Conservation (phyloP, 2,888 invertebrate species). For the Oxyteleia sp. region DNA sequence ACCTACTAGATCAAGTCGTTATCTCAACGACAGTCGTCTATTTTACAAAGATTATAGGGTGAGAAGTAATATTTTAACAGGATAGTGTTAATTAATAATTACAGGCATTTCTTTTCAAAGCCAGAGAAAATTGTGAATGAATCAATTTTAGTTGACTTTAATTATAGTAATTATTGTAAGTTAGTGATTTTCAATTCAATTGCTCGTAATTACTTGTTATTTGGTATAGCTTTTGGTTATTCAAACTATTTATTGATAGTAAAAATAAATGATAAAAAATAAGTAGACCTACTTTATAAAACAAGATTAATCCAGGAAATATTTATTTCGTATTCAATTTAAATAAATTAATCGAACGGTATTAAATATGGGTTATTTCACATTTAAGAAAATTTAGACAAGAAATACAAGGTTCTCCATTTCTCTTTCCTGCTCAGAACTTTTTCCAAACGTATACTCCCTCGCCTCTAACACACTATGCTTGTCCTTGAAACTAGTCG, state of each 20-base stretch:
- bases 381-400: no score
- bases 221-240: no score
- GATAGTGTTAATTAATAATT: conserved; percentile 9
- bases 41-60: conserved; percentile 40
- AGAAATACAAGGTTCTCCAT: conserved; percentile 42
- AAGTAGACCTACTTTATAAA: background rate
- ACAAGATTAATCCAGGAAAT: background rate
- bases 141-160: no score
- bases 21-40: conserved; percentile 31
- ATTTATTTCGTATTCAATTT: background rate
- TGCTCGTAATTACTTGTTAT: no score
- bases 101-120: background rate
- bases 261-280: no score
- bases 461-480: conserved; percentile 39
- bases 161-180: no score
- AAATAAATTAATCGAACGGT: background rate
- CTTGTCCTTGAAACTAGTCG: conserved; percentile 67
- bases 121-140: no score
- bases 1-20: conserved; percentile 46
- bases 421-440: conserved; percentile 29
- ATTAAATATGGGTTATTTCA: no score
- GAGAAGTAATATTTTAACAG: conserved; percentile 5
- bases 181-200: no score
- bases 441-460: conserved; percentile 35
- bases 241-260: no score